Conservation (phyloP, 2,888 invertebrate genomes). For the Ophion slaviceki region DNA sequence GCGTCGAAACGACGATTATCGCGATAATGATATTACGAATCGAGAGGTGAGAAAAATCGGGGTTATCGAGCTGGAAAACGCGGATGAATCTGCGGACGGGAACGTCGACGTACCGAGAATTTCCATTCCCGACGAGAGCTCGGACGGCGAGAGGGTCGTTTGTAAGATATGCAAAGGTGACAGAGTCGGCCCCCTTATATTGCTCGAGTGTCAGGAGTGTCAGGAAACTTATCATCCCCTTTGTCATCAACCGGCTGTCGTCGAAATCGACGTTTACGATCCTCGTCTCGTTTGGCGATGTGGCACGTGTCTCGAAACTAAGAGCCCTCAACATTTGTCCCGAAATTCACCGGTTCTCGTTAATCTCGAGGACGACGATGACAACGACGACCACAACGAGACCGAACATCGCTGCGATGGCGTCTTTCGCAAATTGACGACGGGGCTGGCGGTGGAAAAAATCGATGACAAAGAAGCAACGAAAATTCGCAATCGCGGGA, state of each 20-base stretch:
- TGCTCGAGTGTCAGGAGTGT: conserved; percentile 78
- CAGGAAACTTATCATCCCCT: conserved; percentile 77
- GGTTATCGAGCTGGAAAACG: conserved; percentile 1
- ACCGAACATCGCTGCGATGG: neutral
- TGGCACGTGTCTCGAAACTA: conserved; percentile 62
- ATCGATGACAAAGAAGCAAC: conserved; percentile 14
- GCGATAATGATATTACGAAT: neutral
- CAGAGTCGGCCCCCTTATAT: conserved; percentile 76
- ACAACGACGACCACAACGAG: neutral
- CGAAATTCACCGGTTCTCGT: conserved; percentile 5
- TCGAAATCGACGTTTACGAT: conserved; percentile 75
- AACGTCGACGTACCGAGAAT: conserved; percentile 75
- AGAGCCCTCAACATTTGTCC: neutral
- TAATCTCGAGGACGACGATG: conserved; percentile 21
- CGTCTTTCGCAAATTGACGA: conserved; percentile 13
- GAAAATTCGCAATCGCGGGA: conserved; percentile 16
- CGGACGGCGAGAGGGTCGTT: conserved; percentile 70
- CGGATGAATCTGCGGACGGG: conserved; percentile 57
- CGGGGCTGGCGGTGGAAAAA: conserved; percentile 6
- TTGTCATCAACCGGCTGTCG: conserved; percentile 76
- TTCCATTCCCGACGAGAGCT: conserved; percentile 77
- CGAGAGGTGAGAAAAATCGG: conserved; percentile 16
- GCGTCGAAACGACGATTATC: too few species aligned
- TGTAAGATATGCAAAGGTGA: conserved; percentile 76
- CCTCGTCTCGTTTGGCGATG: conserved; percentile 77